Percentiles rank a stretch among this genome's conserved stretches.
Conservation (phyloP, 2,113 vertebrate genomes). For the Chunga burmeisteri region DNA sequence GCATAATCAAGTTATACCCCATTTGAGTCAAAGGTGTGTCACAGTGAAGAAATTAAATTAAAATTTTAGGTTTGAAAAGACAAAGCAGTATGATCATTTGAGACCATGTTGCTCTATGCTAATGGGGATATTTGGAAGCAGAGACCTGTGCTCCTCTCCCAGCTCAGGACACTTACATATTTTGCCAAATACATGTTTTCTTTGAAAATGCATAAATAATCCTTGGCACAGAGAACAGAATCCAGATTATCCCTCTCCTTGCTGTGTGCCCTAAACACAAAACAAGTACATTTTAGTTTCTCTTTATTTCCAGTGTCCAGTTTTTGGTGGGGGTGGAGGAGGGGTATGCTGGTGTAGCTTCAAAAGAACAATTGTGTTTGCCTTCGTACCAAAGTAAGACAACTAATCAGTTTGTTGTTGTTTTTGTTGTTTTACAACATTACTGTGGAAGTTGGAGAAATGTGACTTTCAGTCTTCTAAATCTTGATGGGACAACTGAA, state of each 20-base stretch:
- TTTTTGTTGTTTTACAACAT: background rate
- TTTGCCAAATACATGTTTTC: background rate
- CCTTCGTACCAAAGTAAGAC: background rate
- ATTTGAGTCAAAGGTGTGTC: background rate
- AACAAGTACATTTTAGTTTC: background rate
- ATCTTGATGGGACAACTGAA: background rate
- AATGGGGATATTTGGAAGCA: background rate
- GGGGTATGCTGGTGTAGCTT: background rate
- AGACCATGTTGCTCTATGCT: background rate
- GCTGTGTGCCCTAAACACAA: background rate
- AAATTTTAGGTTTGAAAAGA: background rate
- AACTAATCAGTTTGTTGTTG: background rate
- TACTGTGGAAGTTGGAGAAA: background rate
- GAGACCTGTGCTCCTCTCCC: background rate
- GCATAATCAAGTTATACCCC: background rate
- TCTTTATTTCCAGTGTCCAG: background rate
- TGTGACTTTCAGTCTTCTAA: background rate
- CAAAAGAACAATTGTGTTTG: background rate
- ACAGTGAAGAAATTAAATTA: background rate
- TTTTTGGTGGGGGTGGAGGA: fast-evolving
- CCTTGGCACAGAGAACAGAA: background rate
- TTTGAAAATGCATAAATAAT: background rate
- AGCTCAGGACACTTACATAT: background rate
- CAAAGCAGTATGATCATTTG: background rate
- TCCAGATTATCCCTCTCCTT: background rate